Percentiles rank a stretch among this genome's conserved stretches.
Conservation (phyloP, 2,113 vertebrate species). For the Cichladusa arquata region DNA sequence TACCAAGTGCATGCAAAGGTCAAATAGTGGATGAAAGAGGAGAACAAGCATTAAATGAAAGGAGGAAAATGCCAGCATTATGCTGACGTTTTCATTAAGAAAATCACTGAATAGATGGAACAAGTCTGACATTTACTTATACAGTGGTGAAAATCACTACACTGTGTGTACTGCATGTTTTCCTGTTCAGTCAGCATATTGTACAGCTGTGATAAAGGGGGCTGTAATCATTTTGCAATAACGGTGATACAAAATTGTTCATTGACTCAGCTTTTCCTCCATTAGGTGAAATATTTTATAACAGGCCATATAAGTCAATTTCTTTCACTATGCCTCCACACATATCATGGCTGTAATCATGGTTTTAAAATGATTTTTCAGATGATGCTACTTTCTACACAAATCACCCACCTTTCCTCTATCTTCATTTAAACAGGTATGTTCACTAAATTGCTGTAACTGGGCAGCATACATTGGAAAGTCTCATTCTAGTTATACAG, state of each 20-base stretch:
- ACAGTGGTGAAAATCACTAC: slow-evolving; percentile 5
- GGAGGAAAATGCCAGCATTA: slow-evolving; percentile 45
- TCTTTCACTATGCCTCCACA: background rate
- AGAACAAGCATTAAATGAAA: slow-evolving; percentile 43
- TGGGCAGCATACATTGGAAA: background rate
- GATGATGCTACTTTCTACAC: background rate
- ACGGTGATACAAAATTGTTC: background rate
- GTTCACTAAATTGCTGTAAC: background rate
- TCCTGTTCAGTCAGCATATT: slow-evolving; percentile 52
- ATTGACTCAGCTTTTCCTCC: slow-evolving; percentile 13
- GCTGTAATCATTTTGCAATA: slow-evolving; percentile 8
- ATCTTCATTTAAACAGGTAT: background rate
- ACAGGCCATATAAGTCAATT: background rate
- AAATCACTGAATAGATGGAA: slow-evolving; percentile 50
- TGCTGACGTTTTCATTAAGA: slow-evolving; percentile 66
- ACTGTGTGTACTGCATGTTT: background rate
- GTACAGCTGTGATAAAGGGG: slow-evolving; percentile 27
- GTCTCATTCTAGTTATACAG: background rate
- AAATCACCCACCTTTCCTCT: background rate
- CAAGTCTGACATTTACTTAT: slow-evolving; percentile 56
- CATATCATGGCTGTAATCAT: background rate
- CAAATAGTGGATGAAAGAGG: background rate
- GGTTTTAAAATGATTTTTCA: background rate
- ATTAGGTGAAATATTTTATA: background rate
- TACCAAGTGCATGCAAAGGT: slow-evolving; percentile 52